Percentiles rank a stretch among this genome's conserved stretches.
These are phyloP conservation scores for Xiphophorus birchmanni DNA, from an alignment of 2,797 vertebrate species.

Conservation along the genomic window DNA sequence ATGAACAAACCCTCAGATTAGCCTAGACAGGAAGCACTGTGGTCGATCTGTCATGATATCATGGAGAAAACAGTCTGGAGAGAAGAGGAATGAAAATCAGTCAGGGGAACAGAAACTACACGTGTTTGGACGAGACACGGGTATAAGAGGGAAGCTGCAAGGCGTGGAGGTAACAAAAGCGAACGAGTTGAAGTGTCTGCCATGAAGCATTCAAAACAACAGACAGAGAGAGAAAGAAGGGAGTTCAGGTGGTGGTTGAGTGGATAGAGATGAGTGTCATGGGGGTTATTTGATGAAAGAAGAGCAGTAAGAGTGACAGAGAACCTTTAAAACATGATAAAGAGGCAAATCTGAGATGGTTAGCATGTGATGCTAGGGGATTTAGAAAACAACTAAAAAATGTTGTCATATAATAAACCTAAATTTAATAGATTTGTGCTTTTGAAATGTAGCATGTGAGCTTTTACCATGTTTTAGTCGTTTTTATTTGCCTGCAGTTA, in stretches of 20 bases:
- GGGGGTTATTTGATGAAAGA: neutral
- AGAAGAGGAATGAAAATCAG: neutral
- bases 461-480: neutral
- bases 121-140: neutral
- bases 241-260: neutral
- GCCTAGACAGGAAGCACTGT: neutral
- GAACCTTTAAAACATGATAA: neutral
- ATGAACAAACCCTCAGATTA: neutral
- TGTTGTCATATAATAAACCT: neutral
- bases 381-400: neutral
- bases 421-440: neutral
- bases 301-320: neutral
- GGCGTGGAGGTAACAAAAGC: neutral
- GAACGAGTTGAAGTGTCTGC: neutral
- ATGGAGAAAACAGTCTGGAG: neutral
- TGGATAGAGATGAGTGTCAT: neutral
- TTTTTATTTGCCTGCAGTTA: neutral
- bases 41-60: neutral
- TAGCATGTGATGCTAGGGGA: neutral
- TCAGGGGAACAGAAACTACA: neutral
- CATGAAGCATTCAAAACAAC: neutral
- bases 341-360: neutral
- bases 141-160: neutral
- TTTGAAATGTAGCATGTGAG: neutral
- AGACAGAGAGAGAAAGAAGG: neutral